phyloP scores from a whole-genome alignment of 2,888 invertebrate genomes.

The Hemithea aestivaria region DNA sequence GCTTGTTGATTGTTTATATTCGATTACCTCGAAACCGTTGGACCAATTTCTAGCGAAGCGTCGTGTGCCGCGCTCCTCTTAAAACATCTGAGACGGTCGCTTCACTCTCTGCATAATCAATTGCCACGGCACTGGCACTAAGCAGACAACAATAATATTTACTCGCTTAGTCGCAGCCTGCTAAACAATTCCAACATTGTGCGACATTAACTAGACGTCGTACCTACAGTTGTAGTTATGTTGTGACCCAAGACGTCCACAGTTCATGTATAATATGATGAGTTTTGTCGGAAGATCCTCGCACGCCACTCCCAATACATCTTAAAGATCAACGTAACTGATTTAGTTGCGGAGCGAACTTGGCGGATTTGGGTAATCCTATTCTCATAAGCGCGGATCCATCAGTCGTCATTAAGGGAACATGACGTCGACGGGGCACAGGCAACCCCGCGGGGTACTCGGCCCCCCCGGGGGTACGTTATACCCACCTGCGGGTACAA shows the following conservation, averaged over 20 bases:
- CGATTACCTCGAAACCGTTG: conserved; percentile 47
- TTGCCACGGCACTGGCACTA: conserved; percentile 23
- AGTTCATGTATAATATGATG: conserved; percentile 15
- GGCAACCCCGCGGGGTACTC: conserved; percentile 10
- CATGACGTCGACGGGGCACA: conserved; percentile 34
- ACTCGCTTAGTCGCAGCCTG: conserved; percentile 14
- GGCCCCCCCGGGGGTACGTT: conserved; percentile 11
- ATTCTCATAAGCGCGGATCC: conserved; percentile 64
- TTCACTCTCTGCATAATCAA: conserved; percentile 43
- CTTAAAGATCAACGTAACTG: conserved; percentile 47
- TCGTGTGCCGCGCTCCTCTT: conserved; percentile 32
- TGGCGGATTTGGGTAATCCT: conserved; percentile 57
- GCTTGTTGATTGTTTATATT: conserved; percentile 53
- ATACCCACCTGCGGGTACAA: conserved; percentile 57
- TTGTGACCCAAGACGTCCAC: conserved; percentile 8
- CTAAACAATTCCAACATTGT: conserved; percentile 14
- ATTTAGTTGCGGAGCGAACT: conserved; percentile 55
- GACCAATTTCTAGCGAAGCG: conserved; percentile 37
- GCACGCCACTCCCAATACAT: conserved; percentile 34
- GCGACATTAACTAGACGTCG: conserved; percentile 8
- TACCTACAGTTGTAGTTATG: no score
- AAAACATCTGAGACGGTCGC: conserved; percentile 40
- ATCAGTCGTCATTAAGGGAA: conserved; percentile 73
- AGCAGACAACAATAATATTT: conserved; percentile 32
- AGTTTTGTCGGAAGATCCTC: conserved; percentile 18